Conservation (phyloP, 2,113 vertebrate species). For the Cyanoramphus novaezelandiae region DNA sequence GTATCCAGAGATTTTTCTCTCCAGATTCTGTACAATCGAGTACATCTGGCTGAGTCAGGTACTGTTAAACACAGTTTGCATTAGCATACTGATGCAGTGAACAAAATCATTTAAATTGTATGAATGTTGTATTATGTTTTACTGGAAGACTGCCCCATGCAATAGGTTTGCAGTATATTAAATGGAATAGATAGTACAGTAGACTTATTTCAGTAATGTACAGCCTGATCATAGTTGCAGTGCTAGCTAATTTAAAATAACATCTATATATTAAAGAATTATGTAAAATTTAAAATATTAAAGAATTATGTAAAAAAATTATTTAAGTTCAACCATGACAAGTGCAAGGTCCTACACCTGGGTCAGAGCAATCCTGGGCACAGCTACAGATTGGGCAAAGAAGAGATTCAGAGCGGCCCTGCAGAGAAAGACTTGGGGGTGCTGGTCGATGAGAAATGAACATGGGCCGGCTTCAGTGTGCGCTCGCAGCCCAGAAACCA, state of each 20-base stretch:
- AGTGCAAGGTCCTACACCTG: too few relatives aligned
- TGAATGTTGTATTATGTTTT: neutral
- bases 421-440: too few relatives aligned
- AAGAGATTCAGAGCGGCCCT: too few relatives aligned
- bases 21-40: conserved; percentile 81
- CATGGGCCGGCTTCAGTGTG: too few relatives aligned
- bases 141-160: neutral
- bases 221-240: neutral
- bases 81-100: neutral
- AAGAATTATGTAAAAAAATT: too few relatives aligned
- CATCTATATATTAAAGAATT: neutral
- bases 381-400: too few relatives aligned
- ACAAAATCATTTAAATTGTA: neutral
- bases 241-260: neutral
- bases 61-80: neutral
- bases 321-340: too few relatives aligned
- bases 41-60: conserved; percentile 72
- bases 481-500: too few relatives aligned
- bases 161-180: neutral
- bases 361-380: too few relatives aligned
- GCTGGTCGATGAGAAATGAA: too few relatives aligned
- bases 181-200: neutral
- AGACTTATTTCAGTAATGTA: neutral
- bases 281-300: neutral
- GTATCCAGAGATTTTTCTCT: conserved; percentile 87